phyloP scores from a whole-genome alignment of 1,140 invertebrate species.

The Camponotus vicinus region DNA sequence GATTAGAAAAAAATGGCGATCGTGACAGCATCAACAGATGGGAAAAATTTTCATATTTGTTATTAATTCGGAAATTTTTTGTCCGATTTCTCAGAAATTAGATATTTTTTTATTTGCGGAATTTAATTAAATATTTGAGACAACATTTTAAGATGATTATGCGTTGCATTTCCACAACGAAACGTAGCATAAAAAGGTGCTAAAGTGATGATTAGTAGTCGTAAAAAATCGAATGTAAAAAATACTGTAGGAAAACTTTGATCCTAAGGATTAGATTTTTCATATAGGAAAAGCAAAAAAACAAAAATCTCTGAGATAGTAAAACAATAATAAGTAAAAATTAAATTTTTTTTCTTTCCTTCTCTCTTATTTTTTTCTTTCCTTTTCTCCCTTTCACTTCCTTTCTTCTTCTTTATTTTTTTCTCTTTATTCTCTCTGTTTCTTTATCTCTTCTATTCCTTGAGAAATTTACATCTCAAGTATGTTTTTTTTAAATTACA shows the following conservation, averaged over 20 bases:
- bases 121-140: slow-evolving; percentile 65
- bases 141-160: slow-evolving; percentile 34
- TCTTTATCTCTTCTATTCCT: no score
- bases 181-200: slow-evolving; percentile 95
- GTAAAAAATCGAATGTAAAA: slow-evolving; percentile 95
- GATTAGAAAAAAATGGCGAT: slow-evolving; percentile 95
- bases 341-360: background rate
- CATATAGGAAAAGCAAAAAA: slow-evolving; percentile 94
- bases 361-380: slow-evolving; percentile 17
- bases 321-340: slow-evolving; percentile 69
- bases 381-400: no score
- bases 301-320: slow-evolving; percentile 92
- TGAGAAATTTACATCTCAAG: no score
- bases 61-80: background rate
- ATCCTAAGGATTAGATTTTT: slow-evolving; percentile 90
- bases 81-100: background rate
- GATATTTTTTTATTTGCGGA: background rate
- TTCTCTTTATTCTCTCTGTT: no score
- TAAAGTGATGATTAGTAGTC: slow-evolving; percentile 95
- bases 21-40: slow-evolving; percentile 97
- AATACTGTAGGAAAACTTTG: slow-evolving; percentile 92
- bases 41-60: slow-evolving; percentile 83
- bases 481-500: background rate
- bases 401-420: no score
- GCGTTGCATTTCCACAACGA: slow-evolving; percentile 90